These are phyloP conservation scores for Turritopsis rubra DNA, from an alignment of 30 jellyfish, hydroid and myxozoan genomes.

Conservation along the genomic window DNA sequence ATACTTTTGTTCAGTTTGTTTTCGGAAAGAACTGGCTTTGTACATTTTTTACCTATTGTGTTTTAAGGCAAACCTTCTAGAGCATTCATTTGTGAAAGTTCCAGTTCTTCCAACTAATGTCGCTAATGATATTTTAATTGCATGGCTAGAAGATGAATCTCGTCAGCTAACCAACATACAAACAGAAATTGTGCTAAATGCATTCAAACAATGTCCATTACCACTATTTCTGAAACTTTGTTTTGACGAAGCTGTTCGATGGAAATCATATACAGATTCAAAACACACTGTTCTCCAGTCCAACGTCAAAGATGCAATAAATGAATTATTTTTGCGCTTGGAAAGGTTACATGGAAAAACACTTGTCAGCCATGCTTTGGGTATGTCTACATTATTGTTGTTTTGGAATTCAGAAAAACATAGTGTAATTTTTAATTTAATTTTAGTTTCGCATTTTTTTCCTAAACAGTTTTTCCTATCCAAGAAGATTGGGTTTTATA, in stretches of 20 bases:
- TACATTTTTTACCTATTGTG: neutral
- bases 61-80: neutral
- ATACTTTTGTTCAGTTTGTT: no score
- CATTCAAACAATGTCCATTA: constrained; percentile 53
- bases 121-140: constrained; percentile 21
- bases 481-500: no score
- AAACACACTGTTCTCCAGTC: constrained; percentile 43
- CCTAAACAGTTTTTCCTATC: no score
- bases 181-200: constrained; percentile 23
- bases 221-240: constrained; percentile 68
- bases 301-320: constrained; percentile 62
- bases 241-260: constrained; percentile 61
- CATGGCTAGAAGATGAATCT: constrained; percentile 41
- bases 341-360: constrained; percentile 59
- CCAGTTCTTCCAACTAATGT: neutral
- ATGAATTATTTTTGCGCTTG: constrained; percentile 46
- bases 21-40: neutral
- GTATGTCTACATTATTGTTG: no score
- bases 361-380: constrained; percentile 48
- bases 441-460: no score
- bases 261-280: constrained; percentile 62
- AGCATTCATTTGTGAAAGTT: neutral
- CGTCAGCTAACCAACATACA: constrained; percentile 44
- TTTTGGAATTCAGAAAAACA: no score
- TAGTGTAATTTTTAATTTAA: no score